These are phyloP conservation scores for Aplysina aerophoba DNA, from an alignment of 37 sponge, comb jelly and placozoan species.

Conservation along the genomic window DNA sequence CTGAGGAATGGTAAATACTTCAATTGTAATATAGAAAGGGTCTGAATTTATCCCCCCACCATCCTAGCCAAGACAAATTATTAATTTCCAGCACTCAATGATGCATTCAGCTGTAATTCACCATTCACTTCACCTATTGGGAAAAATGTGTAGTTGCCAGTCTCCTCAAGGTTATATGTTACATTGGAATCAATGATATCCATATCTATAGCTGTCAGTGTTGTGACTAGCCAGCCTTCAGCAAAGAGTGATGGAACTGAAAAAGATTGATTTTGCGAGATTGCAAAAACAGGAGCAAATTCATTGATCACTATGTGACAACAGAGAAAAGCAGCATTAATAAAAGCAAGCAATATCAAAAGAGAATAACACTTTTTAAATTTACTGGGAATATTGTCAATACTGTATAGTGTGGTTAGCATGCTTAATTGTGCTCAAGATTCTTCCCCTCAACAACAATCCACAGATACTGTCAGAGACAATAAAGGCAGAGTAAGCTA, in stretches of 20 bases:
- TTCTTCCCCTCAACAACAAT: no score
- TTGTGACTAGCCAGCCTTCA: neutral
- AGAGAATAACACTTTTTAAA: neutral
- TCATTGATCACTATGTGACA: slow-evolving; percentile 55
- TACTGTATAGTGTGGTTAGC: no score
- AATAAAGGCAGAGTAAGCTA: no score
- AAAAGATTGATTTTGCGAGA: neutral
- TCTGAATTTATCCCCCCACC: neutral
- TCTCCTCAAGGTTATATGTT: slow-evolving; percentile 5
- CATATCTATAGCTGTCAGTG: slow-evolving; percentile 44
- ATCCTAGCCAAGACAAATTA: slow-evolving; percentile 47
- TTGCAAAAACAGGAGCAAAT: slow-evolving; percentile 33
- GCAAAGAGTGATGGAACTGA: slow-evolving; percentile 1
- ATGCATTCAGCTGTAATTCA: neutral
- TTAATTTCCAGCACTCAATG: neutral
- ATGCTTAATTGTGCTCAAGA: no score
- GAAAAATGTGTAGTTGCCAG: neutral
- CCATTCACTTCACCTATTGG: neutral
- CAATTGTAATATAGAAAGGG: neutral
- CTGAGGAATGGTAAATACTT: slow-evolving; percentile 4
- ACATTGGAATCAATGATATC: slow-evolving; percentile 40
- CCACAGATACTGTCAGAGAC: no score
- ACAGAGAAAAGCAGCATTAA: neutral
- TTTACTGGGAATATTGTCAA: no score
- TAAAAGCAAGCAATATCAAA: no score